Evolutionary conservation across 2,797 vertebrate genomes (phyloP), one percentile per base, ranked within the genome.

Genomic region (Girardinus metallicus): DNA sequence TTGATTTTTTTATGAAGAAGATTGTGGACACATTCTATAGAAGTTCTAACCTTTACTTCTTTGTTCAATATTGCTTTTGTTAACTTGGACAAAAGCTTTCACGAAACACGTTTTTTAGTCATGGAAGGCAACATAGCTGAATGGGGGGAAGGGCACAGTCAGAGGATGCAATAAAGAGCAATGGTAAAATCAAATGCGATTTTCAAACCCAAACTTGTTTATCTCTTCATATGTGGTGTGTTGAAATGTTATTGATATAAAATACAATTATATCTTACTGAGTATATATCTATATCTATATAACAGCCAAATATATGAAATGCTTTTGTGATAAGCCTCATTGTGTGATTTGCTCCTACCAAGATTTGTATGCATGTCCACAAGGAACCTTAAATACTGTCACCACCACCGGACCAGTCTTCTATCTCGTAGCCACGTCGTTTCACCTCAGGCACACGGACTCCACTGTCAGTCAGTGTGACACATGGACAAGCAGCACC

Each of bases 391-490:
- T 41, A 83, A 80, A 83, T 78, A 80, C 64, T 75, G 78, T 21
- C 70, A 5, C 23, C 51, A 29, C 62, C 72, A 6, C 8, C 2
- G 68, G 74, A 55, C 85, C 77, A 2, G 74, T 76, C 77, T 18
- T 82, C 86, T 81, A 80, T 91, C 87, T 83, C 13, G 49, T 29
- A 43, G 85, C 77, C 62, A 81, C 85, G 82, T 89, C 82, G 15
- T 29, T 88, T 80, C 88, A 90, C 91, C 90, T 86, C 78, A 23
- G 86, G 88, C 80, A 5, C 82, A 74, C 43, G 77, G 84, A 85
- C 92, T 91, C 86, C 83, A 83, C 87, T 93, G 90, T 93, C 92
- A 94, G 82, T 94, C 93, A 89, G 64, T 81, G 53, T 93, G 92
- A 95, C 92, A 92, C 87, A 74, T 75, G 78, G 80, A 85, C 80